Percentiles rank a stretch among this genome's conserved stretches.
phyloP scores from a whole-genome alignment of 2,797 vertebrate genomes.

The Rhadinocentrus ornatus region DNA sequence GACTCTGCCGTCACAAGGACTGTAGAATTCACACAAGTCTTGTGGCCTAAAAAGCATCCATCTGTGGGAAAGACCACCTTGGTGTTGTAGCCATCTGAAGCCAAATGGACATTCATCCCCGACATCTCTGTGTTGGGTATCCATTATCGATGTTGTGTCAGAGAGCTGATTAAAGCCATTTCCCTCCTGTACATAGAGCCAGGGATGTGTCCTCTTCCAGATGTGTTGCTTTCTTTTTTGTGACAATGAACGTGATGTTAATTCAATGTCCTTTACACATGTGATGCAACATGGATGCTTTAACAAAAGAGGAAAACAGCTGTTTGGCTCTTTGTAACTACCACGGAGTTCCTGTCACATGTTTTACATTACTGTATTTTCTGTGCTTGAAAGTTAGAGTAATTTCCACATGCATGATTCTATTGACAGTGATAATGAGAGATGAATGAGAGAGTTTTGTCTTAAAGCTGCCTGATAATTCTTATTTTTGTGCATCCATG shows the following conservation, averaged over 20 bases:
- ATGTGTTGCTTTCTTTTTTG: slow-evolving; percentile 56
- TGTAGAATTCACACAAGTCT: not conserved
- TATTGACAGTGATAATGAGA: slow-evolving; percentile 29
- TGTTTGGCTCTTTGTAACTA: slow-evolving; percentile 35
- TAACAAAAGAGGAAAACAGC: slow-evolving; percentile 45
- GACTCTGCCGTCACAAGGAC: slow-evolving; percentile 6
- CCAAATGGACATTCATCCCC: slow-evolving; percentile 28
- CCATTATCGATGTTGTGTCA: slow-evolving; percentile 11
- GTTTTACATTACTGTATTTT: slow-evolving; percentile 36
- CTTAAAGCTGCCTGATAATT: slow-evolving; percentile 33
- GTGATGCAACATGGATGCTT: slow-evolving; percentile 60
- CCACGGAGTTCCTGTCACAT: slow-evolving; percentile 28
- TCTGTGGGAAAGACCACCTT: slow-evolving; percentile 14
- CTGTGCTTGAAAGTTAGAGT: slow-evolving; percentile 38
- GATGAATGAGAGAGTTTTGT: slow-evolving; percentile 31
- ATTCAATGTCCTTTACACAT: slow-evolving; percentile 53
- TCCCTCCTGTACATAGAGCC: slow-evolving; percentile 71
- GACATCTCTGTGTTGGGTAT: slow-evolving; percentile 31
- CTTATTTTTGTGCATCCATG: slow-evolving; percentile 30
- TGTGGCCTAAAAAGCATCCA: not conserved
- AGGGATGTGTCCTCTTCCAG: slow-evolving; percentile 57
- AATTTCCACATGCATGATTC: slow-evolving; percentile 54
- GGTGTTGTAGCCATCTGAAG: slow-evolving; percentile 8
- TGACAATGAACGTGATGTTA: slow-evolving; percentile 39
- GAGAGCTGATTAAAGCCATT: slow-evolving; percentile 77